A percentile compares a stretch with the other conserved stretches of the same genome.
Conservation (phyloP, 1,140 invertebrate species). For the Drosophila yakuba region DNA sequence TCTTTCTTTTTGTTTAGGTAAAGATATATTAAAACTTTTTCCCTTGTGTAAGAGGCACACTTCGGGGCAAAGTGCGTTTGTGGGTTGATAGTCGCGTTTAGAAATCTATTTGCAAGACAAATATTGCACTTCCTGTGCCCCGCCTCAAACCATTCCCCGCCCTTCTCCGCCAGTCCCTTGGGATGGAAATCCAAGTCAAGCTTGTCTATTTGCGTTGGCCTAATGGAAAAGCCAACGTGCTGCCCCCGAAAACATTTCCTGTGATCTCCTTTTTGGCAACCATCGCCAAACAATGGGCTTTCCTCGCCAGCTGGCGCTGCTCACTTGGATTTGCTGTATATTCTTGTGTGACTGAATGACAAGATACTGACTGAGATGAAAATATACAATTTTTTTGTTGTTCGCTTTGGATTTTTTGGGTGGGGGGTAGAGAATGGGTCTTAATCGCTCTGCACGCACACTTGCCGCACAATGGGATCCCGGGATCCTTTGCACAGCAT, state of each 20-base stretch:
- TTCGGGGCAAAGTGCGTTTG: slow-evolving; percentile 14
- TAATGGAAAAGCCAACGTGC: slow-evolving; percentile 57
- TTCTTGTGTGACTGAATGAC: neutral
- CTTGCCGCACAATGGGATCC: slow-evolving; percentile 30
- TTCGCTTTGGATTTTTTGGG: neutral
- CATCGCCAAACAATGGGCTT: slow-evolving; percentile 61
- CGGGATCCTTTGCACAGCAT: slow-evolving; percentile 5
- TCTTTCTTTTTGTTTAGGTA: neutral
- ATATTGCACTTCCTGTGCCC: slow-evolving; percentile 69
- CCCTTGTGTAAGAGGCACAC: slow-evolving; percentile 14
- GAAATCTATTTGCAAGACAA: slow-evolving; percentile 75
- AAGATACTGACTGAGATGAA: slow-evolving; percentile 16
- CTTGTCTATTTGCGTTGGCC: slow-evolving; percentile 73
- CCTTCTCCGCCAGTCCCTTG: neutral
- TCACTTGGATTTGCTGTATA: slow-evolving; percentile 32
- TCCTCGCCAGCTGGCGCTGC: slow-evolving; percentile 43
- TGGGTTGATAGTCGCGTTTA: slow-evolving; percentile 54
- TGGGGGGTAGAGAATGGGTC: neutral
- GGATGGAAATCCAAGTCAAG: slow-evolving; percentile 70
- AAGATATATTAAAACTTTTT: neutral
- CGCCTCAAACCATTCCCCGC: neutral
- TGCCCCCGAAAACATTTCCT: slow-evolving; percentile 4
- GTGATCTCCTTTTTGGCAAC: slow-evolving; percentile 64
- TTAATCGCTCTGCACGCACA: slow-evolving; percentile 52
- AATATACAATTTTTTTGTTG: neutral